Base-by-base conservation (phyloP, 2,888 invertebrate species). In the Rhorus exstirpatorius region DNA sequence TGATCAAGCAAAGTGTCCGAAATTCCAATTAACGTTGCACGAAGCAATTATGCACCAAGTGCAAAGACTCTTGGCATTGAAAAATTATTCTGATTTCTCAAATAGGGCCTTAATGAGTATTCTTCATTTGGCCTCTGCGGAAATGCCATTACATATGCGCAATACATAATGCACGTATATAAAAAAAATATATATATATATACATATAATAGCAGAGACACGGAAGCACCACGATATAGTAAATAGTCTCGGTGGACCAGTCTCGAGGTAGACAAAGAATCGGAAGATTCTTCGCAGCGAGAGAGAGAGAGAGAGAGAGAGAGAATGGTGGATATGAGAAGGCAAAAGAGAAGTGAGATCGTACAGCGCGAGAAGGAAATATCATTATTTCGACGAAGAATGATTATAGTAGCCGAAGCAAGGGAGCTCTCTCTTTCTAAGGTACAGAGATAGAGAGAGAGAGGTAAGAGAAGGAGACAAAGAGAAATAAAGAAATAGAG, bases 361-460 rank as follows among this genome's bases (percentile, higher is more conserved):
- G 51, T 21, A 19, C 26, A 46, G 35, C 12, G 51, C 21, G 31
- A 68, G 51, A 81, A 70, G 77, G 68, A 84, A 82, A 83, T 79
- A 81, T 84, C 83, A 82, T 84, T 84, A 85, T 84, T 83, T 68
- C 75, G 76, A 83, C 79, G 81, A 79, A 84, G 84, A 85, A 82
- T 76, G 75, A 76, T 71, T 79, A 71, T 72, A 21, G 70, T 38
- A 14, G 14, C 60, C 44, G 67, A 10, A 24, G 51, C 41, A 17
- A 53, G 24, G 38, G 24, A 61, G 38, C 6, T 35, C 38, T 60
- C 49, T 61, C 49, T 35, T 17, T 7, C 38, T 31, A 3, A 19
- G n/a, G 21, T 6, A 19, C 4, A 49, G 6, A 26, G 14, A 46
- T 1, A 26, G 14, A 24, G 46, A 24, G 44, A 44, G 3, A 8